Conservation (phyloP, 2,113 vertebrate species). For the Picathartes gymnocephalus region DNA sequence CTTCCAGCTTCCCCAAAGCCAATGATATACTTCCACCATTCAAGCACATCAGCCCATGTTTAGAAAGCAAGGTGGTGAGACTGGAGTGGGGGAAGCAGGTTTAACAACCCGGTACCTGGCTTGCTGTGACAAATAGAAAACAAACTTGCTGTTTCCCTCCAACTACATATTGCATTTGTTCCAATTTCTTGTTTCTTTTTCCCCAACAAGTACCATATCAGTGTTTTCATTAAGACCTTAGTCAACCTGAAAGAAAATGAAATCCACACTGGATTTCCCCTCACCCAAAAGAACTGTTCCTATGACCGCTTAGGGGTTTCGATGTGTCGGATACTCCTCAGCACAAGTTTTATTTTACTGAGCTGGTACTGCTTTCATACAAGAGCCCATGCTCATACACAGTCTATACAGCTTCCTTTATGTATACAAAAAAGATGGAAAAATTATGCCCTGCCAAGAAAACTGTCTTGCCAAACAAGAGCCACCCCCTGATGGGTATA, state of each 20-base stretch:
- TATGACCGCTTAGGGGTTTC: not conserved
- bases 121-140: not conserved
- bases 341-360: not conserved
- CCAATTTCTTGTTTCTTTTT: not conserved
- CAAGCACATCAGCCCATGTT: not conserved
- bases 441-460: constrained; percentile 10
- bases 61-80: not conserved
- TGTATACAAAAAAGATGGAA: not conserved
- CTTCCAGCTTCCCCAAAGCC: not conserved
- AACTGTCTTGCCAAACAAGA: not conserved
- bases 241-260: not conserved
- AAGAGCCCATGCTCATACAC: not conserved
- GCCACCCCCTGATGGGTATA: not conserved
- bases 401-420: not conserved
- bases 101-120: not conserved
- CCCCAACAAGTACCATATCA: not conserved
- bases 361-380: not conserved
- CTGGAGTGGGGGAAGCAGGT: not conserved
- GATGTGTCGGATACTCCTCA: not conserved
- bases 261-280: not conserved
- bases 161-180: not conserved
- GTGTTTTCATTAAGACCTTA: not conserved
- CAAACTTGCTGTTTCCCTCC: not conserved
- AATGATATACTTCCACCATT: not conserved
- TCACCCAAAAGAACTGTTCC: not conserved